Base-by-base conservation (phyloP, 2,797 vertebrate genomes). In the Yasuhikotakia modesta region DNA sequence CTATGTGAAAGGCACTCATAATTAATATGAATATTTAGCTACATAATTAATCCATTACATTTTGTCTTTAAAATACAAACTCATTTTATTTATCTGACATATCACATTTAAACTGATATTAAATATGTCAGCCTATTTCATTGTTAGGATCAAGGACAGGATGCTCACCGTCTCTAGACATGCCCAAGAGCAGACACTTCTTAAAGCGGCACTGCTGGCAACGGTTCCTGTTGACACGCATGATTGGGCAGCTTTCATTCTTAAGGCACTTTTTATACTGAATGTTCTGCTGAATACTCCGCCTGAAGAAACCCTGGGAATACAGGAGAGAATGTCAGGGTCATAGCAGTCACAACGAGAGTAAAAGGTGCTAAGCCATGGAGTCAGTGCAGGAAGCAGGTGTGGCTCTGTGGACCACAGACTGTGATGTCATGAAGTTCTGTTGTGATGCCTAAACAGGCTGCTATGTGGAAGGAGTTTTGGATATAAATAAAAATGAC, bases 191-290 rank as follows among this genome's bases (percentile, higher is more conserved):
- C 77, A 99, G 90, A 91, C 97, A 99, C 90, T 99, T 99, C 90
- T 96, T 98, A 87, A 99, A 98, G 87, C 96, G 96, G 86, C 97
- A 99, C 87, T 98, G 96, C 92, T 99, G 97, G 90, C 97, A 99
- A 81, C 96, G 94, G 90, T 99, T 99, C 83, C 97, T 93, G 86
- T 96, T 99, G 92, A 97, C 96, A 87, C 97, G 94, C 95, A 98
- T 96, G 89, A 99, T 94, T 83, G 96, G 94, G 81, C 97, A 99
- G 91, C 93, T 97, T 84, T 97, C 96, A 27, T 96, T 97, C 92
- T 97, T 97, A 92, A 98, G 95, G 94, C 97, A 98, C 91, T 97
- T 98, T 93, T 98, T 99, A 74, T 99, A 98, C 81, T 98, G 96
- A 90, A 98, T 98, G 90, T 98, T 99, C 87, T 99, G 97, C 83